Conservation (phyloP, 2,888 invertebrate species). For the Ecliptopera silaceata region DNA sequence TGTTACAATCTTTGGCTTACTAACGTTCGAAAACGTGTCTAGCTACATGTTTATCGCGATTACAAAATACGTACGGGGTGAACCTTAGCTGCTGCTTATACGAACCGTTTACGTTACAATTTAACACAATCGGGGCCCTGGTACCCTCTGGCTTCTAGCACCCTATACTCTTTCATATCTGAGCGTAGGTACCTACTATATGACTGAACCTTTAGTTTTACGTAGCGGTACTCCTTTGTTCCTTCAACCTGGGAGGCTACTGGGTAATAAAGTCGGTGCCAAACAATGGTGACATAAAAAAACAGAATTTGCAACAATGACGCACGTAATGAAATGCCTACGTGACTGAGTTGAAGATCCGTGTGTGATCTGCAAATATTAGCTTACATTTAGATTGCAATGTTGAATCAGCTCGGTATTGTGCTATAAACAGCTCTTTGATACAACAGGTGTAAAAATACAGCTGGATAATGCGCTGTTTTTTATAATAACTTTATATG, state of each 20-base stretch:
- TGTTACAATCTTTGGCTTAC: no score
- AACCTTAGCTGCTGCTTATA: no score
- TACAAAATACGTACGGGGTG: no score
- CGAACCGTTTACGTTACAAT: no score
- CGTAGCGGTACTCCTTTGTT: conserved; percentile 59
- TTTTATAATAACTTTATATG: not conserved
- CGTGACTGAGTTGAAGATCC: conserved; percentile 23
- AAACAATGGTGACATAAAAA: conserved; percentile 66
- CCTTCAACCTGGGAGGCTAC: conserved; percentile 58
- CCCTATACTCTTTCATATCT: no score
- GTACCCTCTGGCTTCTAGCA: no score
- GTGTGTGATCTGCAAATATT: conserved; percentile 21
- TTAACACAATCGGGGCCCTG: no score
- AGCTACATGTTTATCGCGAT: no score
- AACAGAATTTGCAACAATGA: conserved; percentile 45
- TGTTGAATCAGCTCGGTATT: conserved; percentile 17
- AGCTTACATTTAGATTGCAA: conserved; percentile 11
- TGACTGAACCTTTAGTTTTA: conserved; percentile 36
- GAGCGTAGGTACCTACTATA: not conserved
- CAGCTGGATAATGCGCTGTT: not conserved
- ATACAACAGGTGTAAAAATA: conserved; percentile 2
- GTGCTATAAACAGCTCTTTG: conserved; percentile 2
- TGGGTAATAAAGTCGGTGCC: conserved; percentile 54
- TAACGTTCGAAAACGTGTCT: no score
- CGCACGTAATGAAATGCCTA: conserved; percentile 31